Percentiles rank a stretch among this genome's conserved stretches.
phyloP scores from a whole-genome alignment of 2,888 invertebrate species.

The Dascillus cervinus region DNA sequence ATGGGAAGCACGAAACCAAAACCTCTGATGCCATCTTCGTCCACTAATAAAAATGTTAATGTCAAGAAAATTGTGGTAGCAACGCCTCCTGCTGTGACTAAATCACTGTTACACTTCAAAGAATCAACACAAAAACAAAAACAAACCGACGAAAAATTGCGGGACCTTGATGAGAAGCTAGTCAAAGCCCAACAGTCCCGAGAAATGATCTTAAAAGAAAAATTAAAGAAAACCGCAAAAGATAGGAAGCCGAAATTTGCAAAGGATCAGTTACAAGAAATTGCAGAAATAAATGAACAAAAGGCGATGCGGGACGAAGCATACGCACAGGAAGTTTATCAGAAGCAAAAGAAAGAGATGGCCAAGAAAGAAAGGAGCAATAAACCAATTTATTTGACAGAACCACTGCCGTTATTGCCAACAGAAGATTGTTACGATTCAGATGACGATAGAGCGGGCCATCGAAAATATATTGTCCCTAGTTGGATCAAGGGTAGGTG shows the following conservation, averaged over 20 bases:
- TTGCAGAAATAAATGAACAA: constrained; percentile 37
- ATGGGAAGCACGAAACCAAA: too few species aligned
- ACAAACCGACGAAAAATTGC: too few species aligned
- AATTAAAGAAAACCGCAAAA: constrained; percentile 43
- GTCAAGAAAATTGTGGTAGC: too few species aligned
- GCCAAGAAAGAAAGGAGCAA: constrained; percentile 37
- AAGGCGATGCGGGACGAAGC: constrained; percentile 42
- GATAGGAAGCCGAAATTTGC: constrained; percentile 43
- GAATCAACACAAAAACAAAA: too few species aligned
- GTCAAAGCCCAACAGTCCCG: constrained; percentile 41
- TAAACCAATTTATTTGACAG: constrained; percentile 26
- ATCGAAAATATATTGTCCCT: too few species aligned
- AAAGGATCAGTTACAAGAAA: constrained; percentile 36
- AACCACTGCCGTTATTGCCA: constrained; percentile 44
- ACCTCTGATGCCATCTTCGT: too few species aligned
- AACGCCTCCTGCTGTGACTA: too few species aligned
- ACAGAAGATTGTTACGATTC: constrained; percentile 50
- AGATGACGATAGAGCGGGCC: constrained; percentile 37
- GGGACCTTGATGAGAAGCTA: constrained; percentile 43
- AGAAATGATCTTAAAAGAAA: constrained; percentile 46
- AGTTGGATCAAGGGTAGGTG: too few species aligned
- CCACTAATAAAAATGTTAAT: too few species aligned
- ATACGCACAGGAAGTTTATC: constrained; percentile 40
- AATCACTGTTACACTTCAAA: too few species aligned
- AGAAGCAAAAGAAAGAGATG: constrained; percentile 33